Percentiles rank a stretch among this genome's conserved stretches.
Conservation (phyloP, 2,888 invertebrate species). For the Papilio gigon region DNA sequence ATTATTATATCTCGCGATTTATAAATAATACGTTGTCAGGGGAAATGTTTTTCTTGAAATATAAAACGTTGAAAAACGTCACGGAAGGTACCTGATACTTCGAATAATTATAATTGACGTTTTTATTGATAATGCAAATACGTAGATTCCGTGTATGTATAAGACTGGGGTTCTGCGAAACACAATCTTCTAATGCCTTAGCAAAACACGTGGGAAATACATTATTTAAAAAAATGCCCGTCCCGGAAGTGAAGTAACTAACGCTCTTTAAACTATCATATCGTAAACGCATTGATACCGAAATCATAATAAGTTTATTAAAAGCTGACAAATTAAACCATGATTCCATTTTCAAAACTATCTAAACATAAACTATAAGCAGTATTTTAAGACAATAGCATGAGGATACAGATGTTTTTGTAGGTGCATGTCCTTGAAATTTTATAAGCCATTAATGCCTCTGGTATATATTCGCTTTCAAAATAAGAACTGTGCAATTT, state of each 20-base stretch:
- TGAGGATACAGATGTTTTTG: background rate
- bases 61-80: background rate
- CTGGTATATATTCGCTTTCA: no score
- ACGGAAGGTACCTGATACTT: background rate
- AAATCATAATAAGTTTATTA: no score
- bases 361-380: background rate
- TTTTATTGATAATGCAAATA: background rate
- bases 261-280: no score
- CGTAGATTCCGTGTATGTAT: no score
- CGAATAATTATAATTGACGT: background rate
- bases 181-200: background rate
- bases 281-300: no score
- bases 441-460: background rate
- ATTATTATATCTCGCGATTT: slow-evolving; percentile 1
- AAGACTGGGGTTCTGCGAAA: background rate
- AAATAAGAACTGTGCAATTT: background rate
- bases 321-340: background rate
- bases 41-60: slow-evolving; percentile 9
- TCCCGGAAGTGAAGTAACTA: no score
- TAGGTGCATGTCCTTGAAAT: background rate
- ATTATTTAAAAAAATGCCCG: no score
- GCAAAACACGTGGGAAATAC: no score
- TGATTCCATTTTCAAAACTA: background rate
- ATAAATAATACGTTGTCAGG: background rate
- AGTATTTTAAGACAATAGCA: background rate